phyloP scores from a whole-genome alignment of 2,113 vertebrate genomes.

The Poicephalus gulielmi region DNA sequence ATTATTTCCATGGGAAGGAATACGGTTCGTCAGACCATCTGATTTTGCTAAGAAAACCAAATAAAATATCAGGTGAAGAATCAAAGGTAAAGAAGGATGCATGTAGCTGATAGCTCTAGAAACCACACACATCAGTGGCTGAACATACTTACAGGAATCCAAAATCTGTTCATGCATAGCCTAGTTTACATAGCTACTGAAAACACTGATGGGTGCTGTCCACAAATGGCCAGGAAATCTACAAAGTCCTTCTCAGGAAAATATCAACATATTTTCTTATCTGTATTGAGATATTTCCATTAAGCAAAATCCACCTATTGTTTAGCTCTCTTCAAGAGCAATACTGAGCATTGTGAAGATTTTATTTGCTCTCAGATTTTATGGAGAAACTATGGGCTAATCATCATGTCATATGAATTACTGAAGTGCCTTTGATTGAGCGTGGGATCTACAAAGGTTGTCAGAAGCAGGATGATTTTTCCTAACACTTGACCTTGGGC shows the following conservation, averaged over 20 bases:
- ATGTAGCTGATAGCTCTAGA: not conserved
- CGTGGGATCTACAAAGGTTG: not conserved
- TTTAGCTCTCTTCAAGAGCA: not conserved
- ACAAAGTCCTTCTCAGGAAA: not conserved
- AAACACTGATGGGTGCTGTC: not conserved
- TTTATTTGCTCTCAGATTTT: not conserved
- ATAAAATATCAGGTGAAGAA: not conserved
- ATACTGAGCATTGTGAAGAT: not conserved
- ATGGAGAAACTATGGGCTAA: not conserved
- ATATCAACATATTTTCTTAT: not conserved
- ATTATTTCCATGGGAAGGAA: not conserved
- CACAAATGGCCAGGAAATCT: not conserved
- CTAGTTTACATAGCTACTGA: not conserved
- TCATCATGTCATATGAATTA: not conserved
- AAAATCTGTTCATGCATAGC: not conserved
- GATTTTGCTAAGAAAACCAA: not conserved
- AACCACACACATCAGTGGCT: not conserved
- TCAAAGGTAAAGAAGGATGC: not conserved
- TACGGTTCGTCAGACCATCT: not conserved
- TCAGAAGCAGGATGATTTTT: not conserved
- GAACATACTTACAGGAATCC: not conserved
- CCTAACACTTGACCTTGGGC: constrained; percentile 2
- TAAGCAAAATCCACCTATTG: not conserved
- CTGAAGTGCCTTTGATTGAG: not conserved
- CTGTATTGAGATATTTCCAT: not conserved